These are phyloP conservation scores for Xanthorhoe spadicearia DNA, from an alignment of 2,888 invertebrate genomes.

Conservation along the genomic window DNA sequence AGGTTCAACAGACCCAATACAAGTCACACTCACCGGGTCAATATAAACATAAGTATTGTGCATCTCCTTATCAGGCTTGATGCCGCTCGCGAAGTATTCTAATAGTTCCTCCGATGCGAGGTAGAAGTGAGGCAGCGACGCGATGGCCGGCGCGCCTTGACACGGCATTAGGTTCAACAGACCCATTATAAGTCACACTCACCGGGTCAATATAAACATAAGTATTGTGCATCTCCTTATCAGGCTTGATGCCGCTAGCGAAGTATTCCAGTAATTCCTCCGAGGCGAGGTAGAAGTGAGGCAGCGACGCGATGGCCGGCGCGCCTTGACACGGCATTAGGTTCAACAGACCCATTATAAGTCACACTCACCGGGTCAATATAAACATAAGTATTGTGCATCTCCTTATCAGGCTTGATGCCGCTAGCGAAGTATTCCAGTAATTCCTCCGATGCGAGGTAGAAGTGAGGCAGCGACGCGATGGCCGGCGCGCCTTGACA, in stretches of 20 bases:
- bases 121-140: slow-evolving; percentile 88
- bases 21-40: slow-evolving; percentile 85
- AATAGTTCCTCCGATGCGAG: slow-evolving; percentile 82
- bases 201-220: slow-evolving; percentile 87
- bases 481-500: slow-evolving; percentile 86
- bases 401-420: slow-evolving; percentile 77
- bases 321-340: slow-evolving; percentile 83
- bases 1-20: too few relatives aligned
- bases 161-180: slow-evolving; percentile 81
- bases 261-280: slow-evolving; percentile 80
- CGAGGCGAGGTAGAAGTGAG: slow-evolving; percentile 87
- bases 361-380: slow-evolving; percentile 86
- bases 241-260: slow-evolving; percentile 78
- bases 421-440: slow-evolving; percentile 79
- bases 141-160: slow-evolving; percentile 85
- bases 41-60: slow-evolving; percentile 86
- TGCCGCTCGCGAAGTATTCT: slow-evolving; percentile 77
- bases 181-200: too few relatives aligned
- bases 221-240: slow-evolving; percentile 82
- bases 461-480: slow-evolving; percentile 88
- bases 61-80: slow-evolving; percentile 78
- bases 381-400: slow-evolving; percentile 85
- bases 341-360: too few relatives aligned
- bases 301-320: slow-evolving; percentile 86
- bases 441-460: slow-evolving; percentile 82